Percentiles rank a stretch among this genome's conserved stretches.
These are phyloP conservation scores for Steatornis caripensis DNA, from an alignment of 2,113 vertebrate species.

Conservation along the genomic window DNA sequence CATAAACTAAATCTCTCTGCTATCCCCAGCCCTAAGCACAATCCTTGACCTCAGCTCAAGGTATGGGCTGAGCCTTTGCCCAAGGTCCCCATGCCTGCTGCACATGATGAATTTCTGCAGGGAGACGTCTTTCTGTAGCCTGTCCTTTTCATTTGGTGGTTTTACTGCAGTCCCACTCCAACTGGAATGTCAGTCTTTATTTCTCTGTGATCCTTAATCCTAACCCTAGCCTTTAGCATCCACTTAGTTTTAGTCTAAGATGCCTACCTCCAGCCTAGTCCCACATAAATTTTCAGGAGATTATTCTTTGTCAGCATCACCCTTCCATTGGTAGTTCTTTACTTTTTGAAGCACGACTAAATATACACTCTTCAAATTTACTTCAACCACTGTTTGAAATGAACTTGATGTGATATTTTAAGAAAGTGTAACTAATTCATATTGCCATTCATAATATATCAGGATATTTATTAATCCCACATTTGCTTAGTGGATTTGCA, in stretches of 20 bases:
- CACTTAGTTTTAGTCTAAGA: not conserved
- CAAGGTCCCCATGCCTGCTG: not conserved
- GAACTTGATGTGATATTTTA: not conserved
- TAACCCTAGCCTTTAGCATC: not conserved
- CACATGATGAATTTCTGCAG: not conserved
- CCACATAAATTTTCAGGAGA: not conserved
- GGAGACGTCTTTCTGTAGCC: not conserved
- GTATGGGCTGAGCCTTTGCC: not conserved
- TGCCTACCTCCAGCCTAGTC: fast-evolving
- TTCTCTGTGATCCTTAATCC: not conserved
- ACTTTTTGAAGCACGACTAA: not conserved
- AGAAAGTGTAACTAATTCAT: not conserved
- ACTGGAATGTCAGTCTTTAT: not conserved
- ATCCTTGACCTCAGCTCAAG: not conserved
- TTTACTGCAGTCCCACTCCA: not conserved
- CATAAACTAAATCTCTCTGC: not conserved
- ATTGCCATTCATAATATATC: not conserved
- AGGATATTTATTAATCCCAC: not conserved
- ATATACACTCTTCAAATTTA: not conserved
- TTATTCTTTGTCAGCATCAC: not conserved
- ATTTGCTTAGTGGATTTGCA: not conserved
- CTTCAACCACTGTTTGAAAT: not conserved
- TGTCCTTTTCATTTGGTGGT: not conserved
- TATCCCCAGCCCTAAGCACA: not conserved
- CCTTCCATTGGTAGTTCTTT: not conserved